phyloP scores from a whole-genome alignment of 2,797 vertebrate genomes.

The Hippoglossus hippoglossus region DNA sequence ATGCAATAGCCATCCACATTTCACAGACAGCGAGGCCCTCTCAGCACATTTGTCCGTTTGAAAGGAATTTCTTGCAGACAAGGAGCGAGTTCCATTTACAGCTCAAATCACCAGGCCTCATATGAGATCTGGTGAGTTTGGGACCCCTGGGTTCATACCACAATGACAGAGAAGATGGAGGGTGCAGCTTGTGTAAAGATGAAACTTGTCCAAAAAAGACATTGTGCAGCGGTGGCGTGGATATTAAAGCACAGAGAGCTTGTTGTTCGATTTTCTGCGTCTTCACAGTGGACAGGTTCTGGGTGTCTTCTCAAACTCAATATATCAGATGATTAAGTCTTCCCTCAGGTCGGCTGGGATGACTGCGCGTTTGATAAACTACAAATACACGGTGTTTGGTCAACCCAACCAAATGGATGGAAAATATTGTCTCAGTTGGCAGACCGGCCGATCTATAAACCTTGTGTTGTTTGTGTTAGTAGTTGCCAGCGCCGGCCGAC shows the following conservation, averaged over 20 bases:
- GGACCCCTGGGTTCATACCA: conserved; percentile 56
- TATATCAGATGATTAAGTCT: conserved; percentile 76
- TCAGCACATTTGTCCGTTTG: conserved; percentile 62
- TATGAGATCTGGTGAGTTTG: conserved; percentile 52
- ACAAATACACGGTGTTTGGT: conserved; percentile 79
- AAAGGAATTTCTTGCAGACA: conserved; percentile 55
- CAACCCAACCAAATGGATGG: conserved; percentile 79
- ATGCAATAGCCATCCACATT: conserved; percentile 78
- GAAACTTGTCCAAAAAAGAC: conserved; percentile 71
- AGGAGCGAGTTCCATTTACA: conserved; percentile 29
- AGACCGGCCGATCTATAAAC: conserved; percentile 79
- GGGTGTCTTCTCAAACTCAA: conserved; percentile 62
- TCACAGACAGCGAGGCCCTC: conserved; percentile 60
- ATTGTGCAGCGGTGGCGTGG: conserved; percentile 37
- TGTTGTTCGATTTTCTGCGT: conserved; percentile 52
- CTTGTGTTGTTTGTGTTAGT: conserved; percentile 76
- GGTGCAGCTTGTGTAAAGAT: conserved; percentile 58
- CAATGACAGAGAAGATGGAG: conserved; percentile 72
- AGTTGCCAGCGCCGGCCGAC: conserved; percentile 64
- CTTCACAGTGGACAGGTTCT: conserved; percentile 42
- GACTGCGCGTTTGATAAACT: conserved; percentile 86
- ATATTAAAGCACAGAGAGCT: conserved; percentile 61
- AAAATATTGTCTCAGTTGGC: conserved; percentile 83
- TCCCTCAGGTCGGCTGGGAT: conserved; percentile 75
- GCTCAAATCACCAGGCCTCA: conserved; percentile 42